Conservation (phyloP, 2,888 invertebrate genomes). For the Drosophila imparisetae region DNA sequence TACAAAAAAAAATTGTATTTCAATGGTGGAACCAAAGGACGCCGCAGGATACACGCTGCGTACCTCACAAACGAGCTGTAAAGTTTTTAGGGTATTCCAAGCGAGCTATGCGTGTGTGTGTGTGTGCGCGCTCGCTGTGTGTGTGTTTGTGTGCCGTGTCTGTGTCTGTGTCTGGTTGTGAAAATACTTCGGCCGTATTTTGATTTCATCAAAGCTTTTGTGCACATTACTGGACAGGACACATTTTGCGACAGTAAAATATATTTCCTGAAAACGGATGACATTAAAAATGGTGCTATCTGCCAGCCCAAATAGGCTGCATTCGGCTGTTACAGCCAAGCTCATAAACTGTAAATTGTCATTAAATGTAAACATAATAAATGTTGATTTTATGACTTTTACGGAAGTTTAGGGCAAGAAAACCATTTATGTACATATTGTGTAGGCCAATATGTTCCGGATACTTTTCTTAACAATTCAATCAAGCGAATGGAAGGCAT, state of each 20-base stretch:
- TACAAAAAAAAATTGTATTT: conserved; percentile 52
- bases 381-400: conserved; percentile 22
- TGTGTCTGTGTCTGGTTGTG: conserved; percentile 44
- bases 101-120: not conserved
- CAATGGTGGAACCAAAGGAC: conserved; percentile 62
- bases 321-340: conserved; percentile 14
- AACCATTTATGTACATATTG: not conserved
- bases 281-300: conserved; percentile 50
- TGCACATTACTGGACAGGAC: conserved; percentile 67
- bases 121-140: conserved; percentile 2
- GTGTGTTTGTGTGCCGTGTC: not conserved
- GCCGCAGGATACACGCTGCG: conserved; percentile 72
- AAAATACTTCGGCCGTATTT: conserved; percentile 77
- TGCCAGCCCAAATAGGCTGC: conserved; percentile 1
- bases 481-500: not conserved
- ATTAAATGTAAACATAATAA: conserved; percentile 28
- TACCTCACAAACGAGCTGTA: conserved; percentile 81
- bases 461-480: not conserved
- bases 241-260: conserved; percentile 67
- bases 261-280: conserved; percentile 37
- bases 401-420: not conserved
- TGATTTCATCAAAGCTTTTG: conserved; percentile 78
- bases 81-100: conserved; percentile 56
- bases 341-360: conserved; percentile 59
- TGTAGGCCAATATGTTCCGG: too few species aligned